These are phyloP conservation scores for Bolinopsis microptera DNA, from an alignment of 37 sponge, comb jelly and placozoan genomes.

Conservation along the genomic window DNA sequence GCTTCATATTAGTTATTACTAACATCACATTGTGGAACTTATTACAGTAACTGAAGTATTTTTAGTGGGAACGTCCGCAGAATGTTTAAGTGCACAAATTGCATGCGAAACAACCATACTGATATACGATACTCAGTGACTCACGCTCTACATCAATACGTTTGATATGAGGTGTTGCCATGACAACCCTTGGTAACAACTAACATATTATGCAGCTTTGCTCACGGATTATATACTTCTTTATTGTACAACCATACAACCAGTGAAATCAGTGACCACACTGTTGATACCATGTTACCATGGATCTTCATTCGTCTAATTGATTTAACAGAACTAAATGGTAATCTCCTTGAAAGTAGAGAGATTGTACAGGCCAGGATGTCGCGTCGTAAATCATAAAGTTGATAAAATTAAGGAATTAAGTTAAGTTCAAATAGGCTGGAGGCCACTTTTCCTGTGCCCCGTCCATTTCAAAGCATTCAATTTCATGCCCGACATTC, in stretches of 20 bases:
- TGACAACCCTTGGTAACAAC: neutral
- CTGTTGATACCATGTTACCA: neutral
- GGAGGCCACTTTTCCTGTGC: too few relatives aligned
- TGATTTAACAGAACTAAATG: neutral
- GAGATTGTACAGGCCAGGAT: too few relatives aligned
- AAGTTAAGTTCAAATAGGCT: too few relatives aligned
- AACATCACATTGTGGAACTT: too few relatives aligned
- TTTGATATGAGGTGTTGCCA: neutral
- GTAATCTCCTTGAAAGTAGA: neutral
- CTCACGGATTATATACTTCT: neutral
- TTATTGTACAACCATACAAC: neutral
- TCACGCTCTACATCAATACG: neutral
- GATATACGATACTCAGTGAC: neutral
- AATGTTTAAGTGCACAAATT: too few relatives aligned
- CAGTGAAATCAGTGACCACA: neutral
- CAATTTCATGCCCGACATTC: neutral
- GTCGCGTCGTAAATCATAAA: neutral
- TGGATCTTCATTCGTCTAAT: neutral
- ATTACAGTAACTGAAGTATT: too few relatives aligned
- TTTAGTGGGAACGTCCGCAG: too few relatives aligned
- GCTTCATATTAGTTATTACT: too few relatives aligned
- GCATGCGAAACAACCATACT: neutral
- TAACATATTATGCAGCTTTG: neutral
- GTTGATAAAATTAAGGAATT: neutral
- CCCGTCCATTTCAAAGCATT: neutral